These are phyloP conservation scores for Agrochola litura DNA, from an alignment of 2,888 invertebrate genomes.

Conservation along the genomic window DNA sequence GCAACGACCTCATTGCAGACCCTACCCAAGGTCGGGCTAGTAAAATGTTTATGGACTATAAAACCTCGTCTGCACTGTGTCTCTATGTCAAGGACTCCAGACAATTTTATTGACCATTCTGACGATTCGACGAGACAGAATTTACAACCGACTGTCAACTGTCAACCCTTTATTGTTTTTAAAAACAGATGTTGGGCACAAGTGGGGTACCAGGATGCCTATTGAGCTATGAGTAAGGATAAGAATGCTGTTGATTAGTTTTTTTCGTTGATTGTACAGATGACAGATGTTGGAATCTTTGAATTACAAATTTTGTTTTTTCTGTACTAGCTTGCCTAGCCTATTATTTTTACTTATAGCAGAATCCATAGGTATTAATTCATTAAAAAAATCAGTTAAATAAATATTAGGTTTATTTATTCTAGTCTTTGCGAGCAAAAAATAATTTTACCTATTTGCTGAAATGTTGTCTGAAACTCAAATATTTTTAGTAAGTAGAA, in stretches of 20 bases:
- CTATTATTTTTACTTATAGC: not conserved
- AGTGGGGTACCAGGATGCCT: conserved; percentile 25
- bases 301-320: not conserved
- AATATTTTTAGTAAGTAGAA: not conserved
- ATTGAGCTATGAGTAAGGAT: conserved; percentile 32
- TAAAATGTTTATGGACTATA: conserved; percentile 91
- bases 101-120: conserved; percentile 87
- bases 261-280: conserved; percentile 44
- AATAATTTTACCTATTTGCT: not conserved
- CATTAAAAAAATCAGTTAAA: not conserved
- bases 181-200: conserved; percentile 69
- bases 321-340: conserved; percentile 1
- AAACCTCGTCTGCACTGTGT: conserved; percentile 88
- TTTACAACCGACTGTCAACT: conserved; percentile 76
- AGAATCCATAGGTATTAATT: not conserved
- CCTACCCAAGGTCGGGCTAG: conserved; percentile 89
- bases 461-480: not conserved
- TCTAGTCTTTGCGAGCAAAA: not conserved
- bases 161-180: conserved; percentile 76
- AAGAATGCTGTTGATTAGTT: conserved; percentile 14
- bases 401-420: not conserved
- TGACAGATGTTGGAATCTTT: conserved; percentile 57
- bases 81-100: conserved; percentile 90
- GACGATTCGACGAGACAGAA: conserved; percentile 77
- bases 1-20: conserved; percentile 90